phyloP scores from a whole-genome alignment of 2,113 vertebrate genomes.

The Macrotus californicus region DNA sequence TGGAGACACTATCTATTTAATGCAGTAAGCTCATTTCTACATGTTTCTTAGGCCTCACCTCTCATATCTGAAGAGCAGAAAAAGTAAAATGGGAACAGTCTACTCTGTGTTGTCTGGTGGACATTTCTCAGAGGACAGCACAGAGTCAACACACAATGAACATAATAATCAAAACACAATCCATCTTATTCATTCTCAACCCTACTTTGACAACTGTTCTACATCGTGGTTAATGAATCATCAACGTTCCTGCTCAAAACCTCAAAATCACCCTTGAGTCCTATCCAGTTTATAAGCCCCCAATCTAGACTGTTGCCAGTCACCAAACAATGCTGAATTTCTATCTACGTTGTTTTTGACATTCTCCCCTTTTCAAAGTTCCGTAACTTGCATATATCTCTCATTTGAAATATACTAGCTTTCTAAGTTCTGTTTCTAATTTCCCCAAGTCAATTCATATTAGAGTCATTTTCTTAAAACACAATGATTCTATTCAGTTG shows the following conservation, averaged over 20 bases:
- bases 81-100: background rate
- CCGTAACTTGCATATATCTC: background rate
- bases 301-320: background rate
- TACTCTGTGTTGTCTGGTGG: background rate
- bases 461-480: background rate
- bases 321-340: background rate
- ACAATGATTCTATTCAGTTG: background rate
- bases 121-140: background rate
- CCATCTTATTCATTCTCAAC: background rate
- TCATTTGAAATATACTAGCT: background rate
- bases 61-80: background rate
- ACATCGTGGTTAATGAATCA: background rate
- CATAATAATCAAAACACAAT: background rate
- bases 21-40: background rate
- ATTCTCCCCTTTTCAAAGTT: background rate
- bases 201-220: background rate
- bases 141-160: background rate
- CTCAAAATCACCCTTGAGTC: background rate
- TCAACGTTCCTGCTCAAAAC: background rate
- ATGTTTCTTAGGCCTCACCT: background rate
- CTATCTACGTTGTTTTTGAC: background rate
- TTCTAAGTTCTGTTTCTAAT: constrained; percentile 32
- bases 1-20: background rate
- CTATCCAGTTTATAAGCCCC: background rate
- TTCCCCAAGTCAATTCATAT: background rate